Base-by-base conservation (phyloP, 2,113 vertebrate genomes). In the Poicephalus gulielmi region DNA sequence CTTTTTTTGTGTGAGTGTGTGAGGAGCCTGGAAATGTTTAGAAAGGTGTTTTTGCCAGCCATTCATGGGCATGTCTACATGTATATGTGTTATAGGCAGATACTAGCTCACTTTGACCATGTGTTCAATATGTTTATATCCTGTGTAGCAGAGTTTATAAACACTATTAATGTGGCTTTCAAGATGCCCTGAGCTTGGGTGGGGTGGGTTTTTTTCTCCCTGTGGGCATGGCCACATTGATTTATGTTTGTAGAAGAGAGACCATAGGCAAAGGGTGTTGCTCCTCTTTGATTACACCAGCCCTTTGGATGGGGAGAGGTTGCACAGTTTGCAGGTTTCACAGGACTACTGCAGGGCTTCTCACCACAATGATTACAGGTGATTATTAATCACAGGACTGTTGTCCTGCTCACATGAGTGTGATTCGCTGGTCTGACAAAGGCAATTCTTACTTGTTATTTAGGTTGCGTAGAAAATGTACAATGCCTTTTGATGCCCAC, bases 111-210 rank as follows among this genome's bases (percentile, higher is more conserved):
- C 44, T 93, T 75, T 80, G 50, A 60, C 50, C 13, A 1, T 71
- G 62, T 47, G 31, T 81, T 92, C 87, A 83, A 63, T 50, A 24
- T 94, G 80, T 91, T 95, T 71, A 16, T 85, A 82, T 53, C 31
- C 30, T 0, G 0, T 78, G 68, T 39, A 84, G 50, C 68, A 77
- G 53, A 50, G 69, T 85, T 92, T 88, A 80, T 57, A 94, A 90
- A 85, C 75, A 23, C 25, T 75, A 37, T 55, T 70, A 71, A 66
- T 8, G 23, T 50, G 43, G 60, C 35, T 91, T 96, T 92, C 90
- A 82, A 76, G 74, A 37, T 86, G 60, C 62, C 86, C 44, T 92
- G 77, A 87, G 57, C 44, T 37, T 68, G 74, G 69, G 69, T 47
- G 86, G 35, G 60, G 35, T 47, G 39, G 18, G 17, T 50, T 91